phyloP scores from a whole-genome alignment of 2,113 vertebrate species.

The Motacilla tschutschensis region DNA sequence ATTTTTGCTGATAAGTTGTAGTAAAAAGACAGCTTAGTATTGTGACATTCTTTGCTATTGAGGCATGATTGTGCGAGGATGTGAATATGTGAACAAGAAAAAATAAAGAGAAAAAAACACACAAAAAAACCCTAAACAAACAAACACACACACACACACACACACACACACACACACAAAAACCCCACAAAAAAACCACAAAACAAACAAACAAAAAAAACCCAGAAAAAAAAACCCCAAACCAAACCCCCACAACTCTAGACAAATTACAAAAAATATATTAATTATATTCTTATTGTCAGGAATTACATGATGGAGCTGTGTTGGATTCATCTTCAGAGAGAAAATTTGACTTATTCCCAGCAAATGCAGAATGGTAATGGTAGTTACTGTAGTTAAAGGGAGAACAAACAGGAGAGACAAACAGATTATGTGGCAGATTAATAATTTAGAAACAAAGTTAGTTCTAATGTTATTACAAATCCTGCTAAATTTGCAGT shows the following conservation, averaged over 20 bases:
- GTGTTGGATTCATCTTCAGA: neutral
- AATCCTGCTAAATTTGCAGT: neutral
- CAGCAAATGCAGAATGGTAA: neutral
- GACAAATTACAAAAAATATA: neutral
- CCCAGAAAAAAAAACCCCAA: neutral
- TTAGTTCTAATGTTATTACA: neutral
- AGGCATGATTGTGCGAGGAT: neutral
- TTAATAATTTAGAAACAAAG: neutral
- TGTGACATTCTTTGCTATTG: neutral
- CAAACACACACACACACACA: neutral
- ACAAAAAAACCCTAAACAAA: neutral
- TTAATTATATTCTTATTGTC: neutral
- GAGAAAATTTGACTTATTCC: neutral
- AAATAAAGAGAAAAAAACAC: fast-evolving
- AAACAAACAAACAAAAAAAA: too few species aligned
- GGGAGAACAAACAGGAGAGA: neutral
- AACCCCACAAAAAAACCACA: too few species aligned
- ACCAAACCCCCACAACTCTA: neutral
- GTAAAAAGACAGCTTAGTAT: neutral
- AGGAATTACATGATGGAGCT: neutral
- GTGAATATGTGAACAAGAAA: neutral
- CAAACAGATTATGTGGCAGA: neutral
- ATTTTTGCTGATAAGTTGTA: neutral
- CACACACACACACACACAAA: too few species aligned
- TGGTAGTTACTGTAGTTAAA: neutral